A percentile compares a stretch with the other conserved stretches of the same genome.
These are phyloP conservation scores for Albula glossodonta DNA, from an alignment of 2,113 vertebrate species.

Conservation along the genomic window DNA sequence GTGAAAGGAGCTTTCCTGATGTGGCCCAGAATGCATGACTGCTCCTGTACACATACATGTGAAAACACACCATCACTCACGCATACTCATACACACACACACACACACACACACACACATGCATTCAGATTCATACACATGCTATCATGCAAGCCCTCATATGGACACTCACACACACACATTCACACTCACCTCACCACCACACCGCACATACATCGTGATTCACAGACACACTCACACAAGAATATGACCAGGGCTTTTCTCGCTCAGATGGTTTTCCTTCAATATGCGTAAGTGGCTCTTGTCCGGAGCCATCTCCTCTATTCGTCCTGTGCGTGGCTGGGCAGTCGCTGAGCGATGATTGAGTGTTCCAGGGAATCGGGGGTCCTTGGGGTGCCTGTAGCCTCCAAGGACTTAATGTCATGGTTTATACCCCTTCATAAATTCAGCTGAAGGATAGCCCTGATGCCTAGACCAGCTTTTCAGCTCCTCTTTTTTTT, in stretches of 20 bases:
- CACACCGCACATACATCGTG: too few species aligned
- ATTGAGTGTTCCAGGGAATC: conserved; percentile 41
- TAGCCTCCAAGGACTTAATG: conserved; percentile 50
- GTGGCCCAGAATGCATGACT: too few species aligned
- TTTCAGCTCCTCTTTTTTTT: conserved; percentile 37
- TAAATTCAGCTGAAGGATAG: conserved; percentile 53
- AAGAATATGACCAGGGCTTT: background rate
- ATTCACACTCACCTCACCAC: background rate
- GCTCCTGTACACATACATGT: too few species aligned
- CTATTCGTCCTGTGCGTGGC: conserved; percentile 28
- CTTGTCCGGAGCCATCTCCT: conserved; percentile 39
- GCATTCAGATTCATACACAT: background rate
- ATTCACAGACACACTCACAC: background rate
- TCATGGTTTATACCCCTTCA: conserved; percentile 56
- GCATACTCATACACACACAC: background rate
- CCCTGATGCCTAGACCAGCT: conserved; percentile 45
- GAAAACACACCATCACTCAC: background rate
- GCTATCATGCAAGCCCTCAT: too few species aligned
- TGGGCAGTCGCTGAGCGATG: conserved; percentile 29
- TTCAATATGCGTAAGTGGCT: conserved; percentile 44
- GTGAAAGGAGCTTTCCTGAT: too few species aligned
- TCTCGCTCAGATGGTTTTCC: background rate
- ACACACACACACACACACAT: background rate
- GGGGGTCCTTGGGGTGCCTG: conserved; percentile 37
- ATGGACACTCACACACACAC: background rate